Conservation (phyloP, 2,888 invertebrate genomes). For the Dromius quadrimaculatus region DNA sequence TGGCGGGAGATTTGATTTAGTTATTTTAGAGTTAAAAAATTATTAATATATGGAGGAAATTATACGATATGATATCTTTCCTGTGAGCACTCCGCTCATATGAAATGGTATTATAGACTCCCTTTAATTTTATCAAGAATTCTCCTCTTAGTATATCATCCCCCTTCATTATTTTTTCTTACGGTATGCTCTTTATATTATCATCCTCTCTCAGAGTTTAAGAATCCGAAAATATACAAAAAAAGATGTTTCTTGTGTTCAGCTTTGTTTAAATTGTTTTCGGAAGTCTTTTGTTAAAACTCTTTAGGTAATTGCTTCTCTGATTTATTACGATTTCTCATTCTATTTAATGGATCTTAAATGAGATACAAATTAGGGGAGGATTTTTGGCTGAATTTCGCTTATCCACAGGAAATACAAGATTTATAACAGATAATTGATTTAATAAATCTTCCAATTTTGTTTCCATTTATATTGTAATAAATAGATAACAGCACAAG, state of each 20-base stretch:
- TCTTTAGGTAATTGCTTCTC: slow-evolving; percentile 32
- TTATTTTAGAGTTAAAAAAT: no score
- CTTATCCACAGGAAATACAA: no score
- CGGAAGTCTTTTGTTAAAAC: slow-evolving; percentile 8
- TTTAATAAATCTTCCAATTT: no score
- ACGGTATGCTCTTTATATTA: background rate
- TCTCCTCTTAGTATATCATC: background rate
- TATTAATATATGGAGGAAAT: no score
- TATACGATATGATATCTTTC: no score
- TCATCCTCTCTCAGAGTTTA: background rate
- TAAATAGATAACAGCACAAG: no score
- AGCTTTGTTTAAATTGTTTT: slow-evolving; percentile 14
- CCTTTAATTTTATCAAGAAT: slow-evolving; percentile 26
- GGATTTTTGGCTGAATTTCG: slow-evolving; percentile 20
- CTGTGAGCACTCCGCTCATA: slow-evolving; percentile 16
- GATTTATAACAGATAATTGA: no score
- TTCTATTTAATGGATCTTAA: slow-evolving; percentile 1
- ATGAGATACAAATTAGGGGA: slow-evolving; percentile 1
- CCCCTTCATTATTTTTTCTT: slow-evolving; percentile 29
- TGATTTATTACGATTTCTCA: slow-evolving; percentile 33
- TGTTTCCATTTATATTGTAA: no score
- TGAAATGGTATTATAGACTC: background rate
- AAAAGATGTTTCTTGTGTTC: slow-evolving; percentile 8
- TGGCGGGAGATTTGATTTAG: no score
- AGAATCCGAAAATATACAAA: background rate